These are phyloP conservation scores for Chymomyza amoena DNA, from an alignment of 2,888 invertebrate genomes.

Conservation along the genomic window DNA sequence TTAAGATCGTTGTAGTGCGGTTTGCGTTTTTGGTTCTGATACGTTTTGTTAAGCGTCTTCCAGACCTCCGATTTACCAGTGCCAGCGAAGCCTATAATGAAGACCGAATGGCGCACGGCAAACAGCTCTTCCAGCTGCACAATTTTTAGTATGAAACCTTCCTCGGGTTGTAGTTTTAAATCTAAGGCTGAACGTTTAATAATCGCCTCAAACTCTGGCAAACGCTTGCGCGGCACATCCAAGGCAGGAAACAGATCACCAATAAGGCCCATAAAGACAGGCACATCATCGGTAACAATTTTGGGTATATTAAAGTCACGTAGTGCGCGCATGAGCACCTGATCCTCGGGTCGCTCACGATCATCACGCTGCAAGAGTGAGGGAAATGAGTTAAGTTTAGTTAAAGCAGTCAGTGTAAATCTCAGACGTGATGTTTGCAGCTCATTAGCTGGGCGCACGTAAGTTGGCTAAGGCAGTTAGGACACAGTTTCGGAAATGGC, in stretches of 20 bases:
- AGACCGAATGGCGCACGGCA: constrained; percentile 96
- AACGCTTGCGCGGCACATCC: constrained; percentile 93
- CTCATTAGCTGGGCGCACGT: constrained; percentile 61
- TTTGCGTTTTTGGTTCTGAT: constrained; percentile 88
- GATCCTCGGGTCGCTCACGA: constrained; percentile 90
- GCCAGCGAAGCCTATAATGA: constrained; percentile 91
- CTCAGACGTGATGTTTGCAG: constrained; percentile 64
- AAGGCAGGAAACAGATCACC: constrained; percentile 95
- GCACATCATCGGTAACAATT: constrained; percentile 94
- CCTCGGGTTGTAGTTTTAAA: constrained; percentile 92
- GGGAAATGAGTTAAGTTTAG: not conserved
- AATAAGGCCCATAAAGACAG: constrained; percentile 96
- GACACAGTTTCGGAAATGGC: constrained; percentile 45
- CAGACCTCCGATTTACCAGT: constrained; percentile 96
- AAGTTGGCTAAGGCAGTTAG: constrained; percentile 4
- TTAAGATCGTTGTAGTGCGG: constrained; percentile 94
- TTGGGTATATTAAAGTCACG: constrained; percentile 97
- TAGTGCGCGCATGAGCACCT: constrained; percentile 95
- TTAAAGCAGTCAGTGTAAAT: constrained; percentile 30
- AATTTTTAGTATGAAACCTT: constrained; percentile 91
- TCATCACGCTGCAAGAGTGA: constrained; percentile 82
- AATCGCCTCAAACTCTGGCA: constrained; percentile 89
- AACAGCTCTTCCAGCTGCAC: constrained; percentile 95
- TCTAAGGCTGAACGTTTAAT: constrained; percentile 89
- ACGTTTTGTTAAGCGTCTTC: constrained; percentile 92